phyloP scores from a whole-genome alignment of 2,888 invertebrate species.

The Alitta virens region DNA sequence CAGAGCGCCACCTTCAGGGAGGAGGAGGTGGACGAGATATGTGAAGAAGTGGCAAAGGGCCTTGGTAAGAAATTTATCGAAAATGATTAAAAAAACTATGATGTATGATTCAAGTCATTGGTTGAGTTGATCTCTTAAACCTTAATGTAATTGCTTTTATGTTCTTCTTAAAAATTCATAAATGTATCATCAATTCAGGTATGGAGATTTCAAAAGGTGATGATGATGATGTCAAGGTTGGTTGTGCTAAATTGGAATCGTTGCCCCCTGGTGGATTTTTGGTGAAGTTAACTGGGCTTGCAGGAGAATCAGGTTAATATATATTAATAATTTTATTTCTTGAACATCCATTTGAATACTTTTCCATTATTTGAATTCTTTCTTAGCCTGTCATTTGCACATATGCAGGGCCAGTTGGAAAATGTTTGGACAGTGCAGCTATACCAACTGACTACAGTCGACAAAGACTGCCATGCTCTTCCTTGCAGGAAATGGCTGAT shows the following conservation, averaged over 20 bases:
- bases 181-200: not conserved
- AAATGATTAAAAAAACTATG: too few species aligned
- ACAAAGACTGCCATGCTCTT: conserved; percentile 31
- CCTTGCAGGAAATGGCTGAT: conserved; percentile 33
- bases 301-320: not conserved
- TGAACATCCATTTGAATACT: too few species aligned
- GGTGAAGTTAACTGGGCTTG: not conserved
- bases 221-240: not conserved
- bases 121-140: too few species aligned
- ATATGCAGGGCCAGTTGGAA: conserved; percentile 17
- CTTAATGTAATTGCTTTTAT: too few species aligned
- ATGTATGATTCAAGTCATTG: too few species aligned
- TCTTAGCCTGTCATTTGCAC: too few species aligned
- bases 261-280: not conserved
- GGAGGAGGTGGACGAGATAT: conserved; percentile 35
- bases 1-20: conserved; percentile 36
- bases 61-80: conserved; percentile 30
- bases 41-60: conserved; percentile 30
- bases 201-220: not conserved
- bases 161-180: too few species aligned
- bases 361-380: too few species aligned
- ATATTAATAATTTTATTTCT: too few species aligned
- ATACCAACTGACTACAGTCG: conserved; percentile 37
- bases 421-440: conserved; percentile 37
- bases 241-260: not conserved